Evolutionary conservation across 2,888 invertebrate genomes (phyloP).

Genomic region (Miltochrista miniata): DNA sequence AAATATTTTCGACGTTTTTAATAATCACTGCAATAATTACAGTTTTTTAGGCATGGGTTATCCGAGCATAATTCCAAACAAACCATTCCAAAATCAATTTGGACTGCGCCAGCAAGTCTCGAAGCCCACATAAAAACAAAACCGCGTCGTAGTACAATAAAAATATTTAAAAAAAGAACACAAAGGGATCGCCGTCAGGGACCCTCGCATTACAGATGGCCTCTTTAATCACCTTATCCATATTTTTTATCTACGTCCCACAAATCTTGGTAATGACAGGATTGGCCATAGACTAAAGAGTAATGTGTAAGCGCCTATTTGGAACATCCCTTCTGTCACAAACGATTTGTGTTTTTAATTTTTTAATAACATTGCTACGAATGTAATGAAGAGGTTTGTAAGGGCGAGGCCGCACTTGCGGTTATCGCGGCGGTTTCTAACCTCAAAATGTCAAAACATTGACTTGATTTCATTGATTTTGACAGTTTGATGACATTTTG

Average conservation of each 20-base stretch:
- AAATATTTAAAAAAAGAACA: constrained; percentile 47
- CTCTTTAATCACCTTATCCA: constrained; percentile 67
- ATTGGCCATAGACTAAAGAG: constrained; percentile 36
- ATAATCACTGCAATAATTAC: too few relatives aligned
- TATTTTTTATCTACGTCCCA: constrained; percentile 66
- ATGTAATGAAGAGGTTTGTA: constrained; percentile 11
- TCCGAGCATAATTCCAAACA: not conserved
- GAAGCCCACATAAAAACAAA: constrained; percentile 37
- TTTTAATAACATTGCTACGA: constrained; percentile 38
- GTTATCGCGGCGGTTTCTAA: too few relatives aligned
- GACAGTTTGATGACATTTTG: too few relatives aligned
- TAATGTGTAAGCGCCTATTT: constrained; percentile 53
- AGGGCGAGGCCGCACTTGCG: too few relatives aligned
- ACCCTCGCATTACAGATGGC: constrained; percentile 65
- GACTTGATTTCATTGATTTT: too few relatives aligned
- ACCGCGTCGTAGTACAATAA: constrained; percentile 45
- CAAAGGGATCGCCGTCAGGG: constrained; percentile 49
- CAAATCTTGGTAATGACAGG: constrained; percentile 75
- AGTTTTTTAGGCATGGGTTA: too few relatives aligned
- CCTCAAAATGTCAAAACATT: too few relatives aligned
- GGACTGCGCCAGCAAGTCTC: constrained; percentile 15
- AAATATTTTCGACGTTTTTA: too few relatives aligned
- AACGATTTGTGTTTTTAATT: constrained; percentile 38
- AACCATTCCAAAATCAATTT: constrained; percentile 9
- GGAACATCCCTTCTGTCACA: constrained; percentile 51